Conservation (phyloP, 2,113 vertebrate species). For the Struthio camelus region DNA sequence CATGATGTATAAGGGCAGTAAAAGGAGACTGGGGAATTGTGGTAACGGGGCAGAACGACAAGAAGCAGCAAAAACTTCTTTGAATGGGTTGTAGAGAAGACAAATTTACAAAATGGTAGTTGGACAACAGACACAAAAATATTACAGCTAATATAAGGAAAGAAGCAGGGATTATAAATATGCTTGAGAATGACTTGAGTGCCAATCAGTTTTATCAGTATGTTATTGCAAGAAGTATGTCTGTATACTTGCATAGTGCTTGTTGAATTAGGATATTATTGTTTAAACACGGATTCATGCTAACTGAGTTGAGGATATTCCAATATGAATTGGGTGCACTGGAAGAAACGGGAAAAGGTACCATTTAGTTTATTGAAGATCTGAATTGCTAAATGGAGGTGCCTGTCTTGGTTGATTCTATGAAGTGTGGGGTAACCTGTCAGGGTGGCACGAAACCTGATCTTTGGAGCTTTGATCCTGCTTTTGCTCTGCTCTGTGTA, state of each 20-base stretch:
- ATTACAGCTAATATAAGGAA: background rate
- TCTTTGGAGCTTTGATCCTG: background rate
- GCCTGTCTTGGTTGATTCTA: background rate
- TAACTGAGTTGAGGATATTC: background rate
- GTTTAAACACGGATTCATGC: background rate
- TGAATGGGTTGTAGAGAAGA: background rate
- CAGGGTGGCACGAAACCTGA: background rate
- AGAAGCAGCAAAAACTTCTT: background rate
- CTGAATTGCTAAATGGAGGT: background rate
- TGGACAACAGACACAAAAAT: background rate
- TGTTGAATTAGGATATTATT: background rate
- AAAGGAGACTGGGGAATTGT: background rate
- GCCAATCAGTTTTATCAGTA: background rate
- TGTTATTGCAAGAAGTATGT: background rate
- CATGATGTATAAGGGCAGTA: background rate
- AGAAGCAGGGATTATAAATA: background rate
- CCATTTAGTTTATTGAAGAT: background rate
- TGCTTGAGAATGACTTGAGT: background rate
- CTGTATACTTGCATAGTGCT: background rate
- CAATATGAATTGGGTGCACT: background rate
- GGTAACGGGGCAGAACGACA: background rate
- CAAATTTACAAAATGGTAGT: background rate
- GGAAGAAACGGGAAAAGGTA: background rate
- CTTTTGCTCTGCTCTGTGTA: background rate
- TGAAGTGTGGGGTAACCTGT: background rate